Evolutionary conservation across 2,888 invertebrate genomes (phyloP), one percentile per base, ranked within the genome.

Genomic region (Hirudinaria manillensis): DNA sequence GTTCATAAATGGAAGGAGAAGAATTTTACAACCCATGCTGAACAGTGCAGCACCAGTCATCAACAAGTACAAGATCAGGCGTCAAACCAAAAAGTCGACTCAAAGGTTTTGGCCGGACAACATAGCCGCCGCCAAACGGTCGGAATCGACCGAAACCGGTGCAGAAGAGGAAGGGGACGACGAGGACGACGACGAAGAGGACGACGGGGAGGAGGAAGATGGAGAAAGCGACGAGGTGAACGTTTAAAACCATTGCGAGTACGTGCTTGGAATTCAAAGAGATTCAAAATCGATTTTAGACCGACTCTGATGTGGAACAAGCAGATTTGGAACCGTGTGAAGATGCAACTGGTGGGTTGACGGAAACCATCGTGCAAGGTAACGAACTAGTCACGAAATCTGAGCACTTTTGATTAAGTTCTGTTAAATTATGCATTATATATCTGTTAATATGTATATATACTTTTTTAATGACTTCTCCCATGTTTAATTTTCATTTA

Each of bases 91-190:
- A 21, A 68, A 68, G 38, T 71, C 75, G 21, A 67, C 90, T 77
- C 89, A 90, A 82, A 84, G 91, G 80, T 91, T 91, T 83, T 91
- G 91, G 91, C 90, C 91, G 0, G 90, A 90, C 80, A 90, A 89
- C 74, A 88, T 90, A 78, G 89, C 90, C 38, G 82, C 81, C 77
- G 79, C 81, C n/a, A 72, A 75, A 32, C 55, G 45, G 36, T 53
- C 61, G 55, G 38, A 66, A 67, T 32, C 45, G 7, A 24, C 75
- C 27, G 32, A 65, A 36, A 45, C 66, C 21, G 34, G 45, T 34
- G 45, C 34, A 13, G 75, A 74, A 16, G 66, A 74, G 36, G 68
- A 32, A 19, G 68, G 36, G 27, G 68, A 36, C 13, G 68, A 68
- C 4, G 36, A 34, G 6, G 68, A 36, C 0, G 68, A 61, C 1